Conservation (phyloP, 2,797 vertebrate genomes). For the Eulemur mongoz region DNA sequence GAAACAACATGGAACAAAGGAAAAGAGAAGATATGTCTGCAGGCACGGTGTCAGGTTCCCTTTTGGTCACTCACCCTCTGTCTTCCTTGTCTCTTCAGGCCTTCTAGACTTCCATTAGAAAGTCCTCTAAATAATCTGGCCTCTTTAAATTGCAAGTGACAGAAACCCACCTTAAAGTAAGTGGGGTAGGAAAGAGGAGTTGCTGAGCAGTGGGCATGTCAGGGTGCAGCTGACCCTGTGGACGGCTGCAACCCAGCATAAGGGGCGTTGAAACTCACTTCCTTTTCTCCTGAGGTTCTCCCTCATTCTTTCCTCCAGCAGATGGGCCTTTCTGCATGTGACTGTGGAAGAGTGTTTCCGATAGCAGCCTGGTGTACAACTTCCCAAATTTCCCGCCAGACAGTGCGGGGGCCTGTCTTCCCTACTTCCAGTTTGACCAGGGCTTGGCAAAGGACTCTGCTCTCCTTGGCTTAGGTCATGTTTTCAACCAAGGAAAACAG, state of each 20-base stretch:
- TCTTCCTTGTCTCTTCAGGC: not conserved
- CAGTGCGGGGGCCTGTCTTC: not conserved
- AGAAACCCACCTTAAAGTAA: not conserved
- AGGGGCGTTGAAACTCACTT: not conserved
- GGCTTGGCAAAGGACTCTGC: not conserved
- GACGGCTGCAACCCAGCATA: too few relatives aligned
- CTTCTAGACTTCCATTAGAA: not conserved
- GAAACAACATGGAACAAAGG: not conserved
- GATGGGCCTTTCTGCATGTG: not conserved
- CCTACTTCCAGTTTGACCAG: not conserved
- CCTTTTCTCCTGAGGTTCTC: not conserved
- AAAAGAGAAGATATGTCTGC: not conserved
- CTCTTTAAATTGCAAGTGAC: not conserved
- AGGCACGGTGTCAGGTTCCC: not conserved
- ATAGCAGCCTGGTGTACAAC: not conserved
- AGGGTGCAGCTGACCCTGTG: not conserved
- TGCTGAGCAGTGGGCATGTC: not conserved
- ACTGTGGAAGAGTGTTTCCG: not conserved
- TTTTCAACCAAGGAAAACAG: not conserved
- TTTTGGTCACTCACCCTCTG: not conserved
- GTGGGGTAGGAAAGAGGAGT: not conserved
- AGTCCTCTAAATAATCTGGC: not conserved
- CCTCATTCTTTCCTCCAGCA: not conserved
- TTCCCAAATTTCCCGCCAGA: not conserved
- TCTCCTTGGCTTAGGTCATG: not conserved